Evolutionary conservation across 2,113 vertebrate genomes (phyloP).

Genomic region (Scartelaos histophorus): DNA sequence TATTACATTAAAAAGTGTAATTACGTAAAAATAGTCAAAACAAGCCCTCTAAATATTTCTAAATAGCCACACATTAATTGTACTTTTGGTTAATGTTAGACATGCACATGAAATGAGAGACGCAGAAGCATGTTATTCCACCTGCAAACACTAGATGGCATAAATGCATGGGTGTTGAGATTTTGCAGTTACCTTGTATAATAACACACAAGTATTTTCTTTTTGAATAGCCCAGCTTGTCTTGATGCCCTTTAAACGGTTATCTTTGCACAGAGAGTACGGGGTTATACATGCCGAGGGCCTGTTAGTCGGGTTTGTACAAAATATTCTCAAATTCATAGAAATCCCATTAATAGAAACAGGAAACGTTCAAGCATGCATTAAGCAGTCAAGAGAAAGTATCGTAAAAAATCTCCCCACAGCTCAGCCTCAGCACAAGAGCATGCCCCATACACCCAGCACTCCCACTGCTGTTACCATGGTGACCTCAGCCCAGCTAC

Average conservation of each 20-base stretch:
- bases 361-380: constrained; percentile 27
- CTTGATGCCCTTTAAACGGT: neutral
- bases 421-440: constrained; percentile 15
- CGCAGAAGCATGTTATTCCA: constrained; percentile 31
- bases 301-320: constrained; percentile 1
- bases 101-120: constrained; percentile 11
- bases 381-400: constrained; percentile 34
- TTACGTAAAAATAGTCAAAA: neutral
- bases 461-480: constrained; percentile 58
- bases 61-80: neutral
- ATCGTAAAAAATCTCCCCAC: constrained; percentile 8
- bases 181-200: neutral
- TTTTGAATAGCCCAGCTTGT: neutral
- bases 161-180: neutral
- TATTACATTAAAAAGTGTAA: neutral
- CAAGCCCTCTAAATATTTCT: constrained; percentile 30
- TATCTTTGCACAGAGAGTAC: neutral
- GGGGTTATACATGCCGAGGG: neutral
- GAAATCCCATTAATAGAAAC: constrained; percentile 31
- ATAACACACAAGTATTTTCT: neutral
- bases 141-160: constrained; percentile 50
- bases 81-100: constrained; percentile 3
- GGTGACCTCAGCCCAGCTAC: constrained; percentile 42
- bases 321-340: constrained; percentile 16
- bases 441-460: constrained; percentile 34